Conservation (phyloP, 1,140 invertebrate species). For the Tetramorium alpestre region DNA sequence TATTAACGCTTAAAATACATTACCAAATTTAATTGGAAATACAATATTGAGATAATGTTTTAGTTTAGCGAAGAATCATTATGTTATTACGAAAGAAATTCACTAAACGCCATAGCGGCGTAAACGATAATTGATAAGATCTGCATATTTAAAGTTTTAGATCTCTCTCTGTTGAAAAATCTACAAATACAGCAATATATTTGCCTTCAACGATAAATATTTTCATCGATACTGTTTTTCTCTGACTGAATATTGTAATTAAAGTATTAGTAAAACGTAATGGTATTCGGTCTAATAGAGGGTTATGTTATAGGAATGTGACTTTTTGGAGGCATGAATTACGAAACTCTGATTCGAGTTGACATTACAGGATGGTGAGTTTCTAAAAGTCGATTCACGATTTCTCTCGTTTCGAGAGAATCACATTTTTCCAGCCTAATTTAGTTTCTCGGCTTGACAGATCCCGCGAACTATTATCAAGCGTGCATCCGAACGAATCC, state of each 20-base stretch:
- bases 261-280: not conserved
- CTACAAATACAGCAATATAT: not conserved
- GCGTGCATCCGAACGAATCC: not conserved
- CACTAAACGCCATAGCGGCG: not conserved
- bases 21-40: not conserved
- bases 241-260: not conserved
- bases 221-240: not conserved
- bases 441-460: not conserved
- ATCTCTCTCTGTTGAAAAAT: not conserved
- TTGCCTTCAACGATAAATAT: not conserved
- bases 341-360: not conserved
- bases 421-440: conserved; percentile 36
- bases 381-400: conserved; percentile 17
- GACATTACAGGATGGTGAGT: not conserved
- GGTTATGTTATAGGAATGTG: not conserved
- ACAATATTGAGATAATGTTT: not conserved
- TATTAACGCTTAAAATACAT: not conserved
- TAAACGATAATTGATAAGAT: not conserved
- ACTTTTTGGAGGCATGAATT: not conserved
- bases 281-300: too few species aligned
- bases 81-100: too few species aligned
- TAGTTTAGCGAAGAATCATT: not conserved
- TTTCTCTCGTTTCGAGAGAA: not conserved
- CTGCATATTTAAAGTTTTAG: not conserved
- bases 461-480: not conserved